Conservation (phyloP, 1,140 invertebrate genomes). For the Drosophila lowei region DNA sequence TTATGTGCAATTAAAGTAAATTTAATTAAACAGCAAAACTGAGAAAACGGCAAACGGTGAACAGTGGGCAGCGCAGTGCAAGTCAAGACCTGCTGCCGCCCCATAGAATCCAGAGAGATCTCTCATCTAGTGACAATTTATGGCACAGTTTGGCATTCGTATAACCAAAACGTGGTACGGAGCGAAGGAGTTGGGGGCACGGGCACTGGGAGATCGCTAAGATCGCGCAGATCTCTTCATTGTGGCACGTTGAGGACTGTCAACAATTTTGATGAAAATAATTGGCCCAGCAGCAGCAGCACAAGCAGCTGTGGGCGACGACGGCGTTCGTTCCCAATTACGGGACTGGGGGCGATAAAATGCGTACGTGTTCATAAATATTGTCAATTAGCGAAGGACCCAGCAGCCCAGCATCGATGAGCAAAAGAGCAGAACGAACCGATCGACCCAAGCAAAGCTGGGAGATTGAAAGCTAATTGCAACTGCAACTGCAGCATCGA, state of each 20-base stretch:
- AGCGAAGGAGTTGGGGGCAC: neutral
- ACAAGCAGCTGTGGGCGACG: conserved; percentile 42
- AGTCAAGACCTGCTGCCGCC: conserved; percentile 35
- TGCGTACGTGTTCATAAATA: conserved; percentile 82
- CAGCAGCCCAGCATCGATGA: conserved; percentile 35
- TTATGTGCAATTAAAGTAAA: conserved; percentile 73
- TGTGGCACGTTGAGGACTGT: conserved; percentile 66
- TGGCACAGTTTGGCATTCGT: conserved; percentile 65
- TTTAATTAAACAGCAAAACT: conserved; percentile 50
- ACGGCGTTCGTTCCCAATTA: conserved; percentile 57
- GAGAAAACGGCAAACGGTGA: conserved; percentile 25
- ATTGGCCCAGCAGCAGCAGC: conserved; percentile 55
- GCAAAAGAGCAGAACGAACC: conserved; percentile 42
- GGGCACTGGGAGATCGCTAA: conserved; percentile 12
- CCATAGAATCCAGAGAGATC: conserved; percentile 32
- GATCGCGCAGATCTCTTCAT: conserved; percentile 59
- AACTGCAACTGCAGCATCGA: conserved; percentile 22
- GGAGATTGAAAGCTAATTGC: conserved; percentile 60
- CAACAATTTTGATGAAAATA: conserved; percentile 82
- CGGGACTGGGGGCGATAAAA: conserved; percentile 71
- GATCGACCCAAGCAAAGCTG: conserved; percentile 19
- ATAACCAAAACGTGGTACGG: conserved; percentile 67
- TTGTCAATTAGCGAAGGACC: conserved; percentile 74
- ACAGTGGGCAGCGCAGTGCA: conserved; percentile 34
- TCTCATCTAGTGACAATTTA: conserved; percentile 69